phyloP scores from a whole-genome alignment of 2,797 vertebrate species.

The Labeo calbasu region DNA sequence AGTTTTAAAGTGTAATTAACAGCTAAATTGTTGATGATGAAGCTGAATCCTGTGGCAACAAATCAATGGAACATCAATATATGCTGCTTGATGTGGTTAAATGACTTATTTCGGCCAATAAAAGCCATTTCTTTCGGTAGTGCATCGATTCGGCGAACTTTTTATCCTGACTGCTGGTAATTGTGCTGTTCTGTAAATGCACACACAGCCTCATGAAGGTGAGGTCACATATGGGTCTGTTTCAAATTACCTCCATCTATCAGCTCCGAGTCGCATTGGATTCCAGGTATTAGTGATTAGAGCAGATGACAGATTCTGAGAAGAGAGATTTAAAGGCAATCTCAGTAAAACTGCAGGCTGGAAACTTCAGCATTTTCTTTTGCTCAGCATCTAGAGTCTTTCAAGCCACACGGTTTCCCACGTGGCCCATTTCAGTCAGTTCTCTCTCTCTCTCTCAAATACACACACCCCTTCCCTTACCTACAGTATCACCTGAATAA shows the following conservation, averaged over 20 bases:
- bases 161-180: constrained; percentile 35
- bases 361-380: constrained; percentile 41
- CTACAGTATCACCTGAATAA: not conserved
- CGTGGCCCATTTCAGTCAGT: constrained; percentile 32
- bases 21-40: constrained; percentile 4
- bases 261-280: constrained; percentile 19
- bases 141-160: constrained; percentile 44
- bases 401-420: constrained; percentile 31
- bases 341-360: constrained; percentile 21
- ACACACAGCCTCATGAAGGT: not conserved
- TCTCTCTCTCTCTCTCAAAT: not conserved
- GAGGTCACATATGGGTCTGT: constrained; percentile 35
- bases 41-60: not conserved
- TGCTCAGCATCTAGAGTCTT: constrained; percentile 30
- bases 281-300: constrained; percentile 44
- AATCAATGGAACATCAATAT: constrained; percentile 30
- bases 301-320: constrained; percentile 36
- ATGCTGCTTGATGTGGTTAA: constrained; percentile 17
- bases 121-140: constrained; percentile 3
- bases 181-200: constrained; percentile 27
- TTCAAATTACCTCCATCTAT: constrained; percentile 53
- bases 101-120: constrained; percentile 8
- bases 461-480: not conserved
- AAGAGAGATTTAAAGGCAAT: constrained; percentile 41
- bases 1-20: constrained; percentile 11